Percentiles rank a stretch among this genome's conserved stretches.
These are phyloP conservation scores for Drosophila nr. fundita DNA, from an alignment of 2,888 invertebrate species.

Conservation along the genomic window DNA sequence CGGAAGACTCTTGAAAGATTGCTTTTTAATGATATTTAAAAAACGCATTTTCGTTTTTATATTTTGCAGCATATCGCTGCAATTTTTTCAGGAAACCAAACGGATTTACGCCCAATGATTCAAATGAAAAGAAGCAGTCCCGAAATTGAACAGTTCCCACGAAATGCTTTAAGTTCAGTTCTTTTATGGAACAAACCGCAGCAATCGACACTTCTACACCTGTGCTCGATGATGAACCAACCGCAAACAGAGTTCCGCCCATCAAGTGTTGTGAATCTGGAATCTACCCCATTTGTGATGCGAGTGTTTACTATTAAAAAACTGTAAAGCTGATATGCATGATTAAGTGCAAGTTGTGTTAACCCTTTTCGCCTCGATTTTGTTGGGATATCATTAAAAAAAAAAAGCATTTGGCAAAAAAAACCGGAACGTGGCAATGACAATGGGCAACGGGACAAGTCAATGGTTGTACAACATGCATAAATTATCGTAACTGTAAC, in stretches of 20 bases:
- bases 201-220: constrained; percentile 56
- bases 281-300: constrained; percentile 15
- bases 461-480: constrained; percentile 73
- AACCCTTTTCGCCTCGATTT: constrained; percentile 46
- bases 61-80: not conserved
- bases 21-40: not conserved
- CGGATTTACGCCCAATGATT: not conserved
- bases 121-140: not conserved
- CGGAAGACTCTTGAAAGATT: not conserved
- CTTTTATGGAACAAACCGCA: constrained; percentile 33
- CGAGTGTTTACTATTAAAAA: constrained; percentile 2
- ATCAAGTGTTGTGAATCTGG: constrained; percentile 1
- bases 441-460: constrained; percentile 55
- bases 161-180: not conserved
- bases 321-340: constrained; percentile 7
- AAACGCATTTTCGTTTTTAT: not conserved
- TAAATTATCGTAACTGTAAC: constrained; percentile 74
- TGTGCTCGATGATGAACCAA: constrained; percentile 42
- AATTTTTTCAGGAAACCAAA: not conserved
- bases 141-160: constrained; percentile 19
- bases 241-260: constrained; percentile 16
- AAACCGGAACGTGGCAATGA: constrained; percentile 43
- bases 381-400: constrained; percentile 46
- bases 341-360: constrained; percentile 42
- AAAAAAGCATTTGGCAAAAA: constrained; percentile 5